Evolutionary conservation across 2,797 vertebrate species (phyloP).

Genomic region (Molossus alvarezi): DNA sequence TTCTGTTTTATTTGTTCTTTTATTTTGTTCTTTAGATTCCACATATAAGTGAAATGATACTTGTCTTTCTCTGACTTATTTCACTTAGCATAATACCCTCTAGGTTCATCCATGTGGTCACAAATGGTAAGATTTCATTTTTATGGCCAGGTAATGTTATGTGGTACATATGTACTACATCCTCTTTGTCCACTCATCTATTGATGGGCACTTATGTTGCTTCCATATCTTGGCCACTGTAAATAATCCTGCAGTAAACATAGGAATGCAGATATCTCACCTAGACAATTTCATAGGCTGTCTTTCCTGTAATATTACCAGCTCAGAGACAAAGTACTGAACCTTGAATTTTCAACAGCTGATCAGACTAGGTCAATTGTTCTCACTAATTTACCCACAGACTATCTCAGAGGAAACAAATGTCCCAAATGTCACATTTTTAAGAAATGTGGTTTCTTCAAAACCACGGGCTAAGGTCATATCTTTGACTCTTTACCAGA

Average conservation of each 20-base stretch:
- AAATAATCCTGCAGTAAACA: not conserved
- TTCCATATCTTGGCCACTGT: not conserved
- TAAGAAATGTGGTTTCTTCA: slow-evolving; percentile 36
- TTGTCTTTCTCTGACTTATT: not conserved
- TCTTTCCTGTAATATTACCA: not conserved
- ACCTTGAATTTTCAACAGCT: not conserved
- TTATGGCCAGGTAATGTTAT: not conserved
- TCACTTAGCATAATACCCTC: not conserved
- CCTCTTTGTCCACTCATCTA: not conserved
- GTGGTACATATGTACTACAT: not conserved
- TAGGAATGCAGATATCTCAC: not conserved
- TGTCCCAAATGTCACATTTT: not conserved
- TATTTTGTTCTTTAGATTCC: not conserved
- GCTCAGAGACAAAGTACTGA: not conserved
- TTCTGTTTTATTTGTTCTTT: not conserved
- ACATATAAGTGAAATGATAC: not conserved
- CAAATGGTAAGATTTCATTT: not conserved
- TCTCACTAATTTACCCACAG: slow-evolving; percentile 13
- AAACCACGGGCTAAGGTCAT: slow-evolving; percentile 4
- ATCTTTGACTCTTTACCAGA: not conserved
- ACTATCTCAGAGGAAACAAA: not conserved
- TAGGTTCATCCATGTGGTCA: not conserved
- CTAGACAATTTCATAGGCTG: not conserved
- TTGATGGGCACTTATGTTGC: not conserved
- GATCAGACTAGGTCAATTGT: not conserved